These are phyloP conservation scores for Heterocephalus glaber DNA, from an alignment of 2,113 vertebrate species.

Conservation along the genomic window DNA sequence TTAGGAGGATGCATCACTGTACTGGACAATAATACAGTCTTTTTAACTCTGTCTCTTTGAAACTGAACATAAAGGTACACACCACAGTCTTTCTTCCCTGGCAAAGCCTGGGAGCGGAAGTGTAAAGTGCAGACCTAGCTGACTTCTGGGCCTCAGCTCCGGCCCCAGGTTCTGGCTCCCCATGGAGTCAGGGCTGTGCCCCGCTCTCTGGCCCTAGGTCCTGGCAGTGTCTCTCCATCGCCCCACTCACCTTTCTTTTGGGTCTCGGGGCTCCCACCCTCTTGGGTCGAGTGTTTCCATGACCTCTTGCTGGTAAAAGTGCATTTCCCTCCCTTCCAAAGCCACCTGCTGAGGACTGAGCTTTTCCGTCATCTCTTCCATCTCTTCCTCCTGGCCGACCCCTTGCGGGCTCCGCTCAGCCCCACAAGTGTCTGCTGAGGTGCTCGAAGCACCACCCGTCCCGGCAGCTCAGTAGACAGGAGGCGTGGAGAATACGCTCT, in stretches of 20 bases:
- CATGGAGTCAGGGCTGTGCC: neutral
- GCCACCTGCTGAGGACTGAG: neutral
- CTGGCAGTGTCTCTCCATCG: neutral
- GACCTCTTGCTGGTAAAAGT: neutral
- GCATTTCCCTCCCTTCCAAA: no score
- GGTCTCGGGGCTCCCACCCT: neutral
- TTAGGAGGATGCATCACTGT: neutral
- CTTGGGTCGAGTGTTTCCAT: neutral
- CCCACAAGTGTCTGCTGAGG: neutral
- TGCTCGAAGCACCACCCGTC: neutral
- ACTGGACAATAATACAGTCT: neutral
- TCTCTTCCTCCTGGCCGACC: neutral
- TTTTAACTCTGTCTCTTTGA: neutral
- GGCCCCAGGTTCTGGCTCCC: neutral
- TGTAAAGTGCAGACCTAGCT: no score
- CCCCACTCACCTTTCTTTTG: neutral
- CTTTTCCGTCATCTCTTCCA: no score
- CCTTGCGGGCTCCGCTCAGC: neutral
- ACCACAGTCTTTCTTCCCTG: neutral
- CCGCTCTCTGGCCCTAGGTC: neutral
- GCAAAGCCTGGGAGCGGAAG: neutral
- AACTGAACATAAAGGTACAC: no score
- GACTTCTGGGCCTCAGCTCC: neutral
- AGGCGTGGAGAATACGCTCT: neutral
- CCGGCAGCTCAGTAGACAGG: neutral